A percentile compares a stretch with the other conserved stretches of the same genome.
Evolutionary conservation across 2,888 invertebrate genomes (phyloP).

Genomic region (Dicyrtoma fusca): DNA sequence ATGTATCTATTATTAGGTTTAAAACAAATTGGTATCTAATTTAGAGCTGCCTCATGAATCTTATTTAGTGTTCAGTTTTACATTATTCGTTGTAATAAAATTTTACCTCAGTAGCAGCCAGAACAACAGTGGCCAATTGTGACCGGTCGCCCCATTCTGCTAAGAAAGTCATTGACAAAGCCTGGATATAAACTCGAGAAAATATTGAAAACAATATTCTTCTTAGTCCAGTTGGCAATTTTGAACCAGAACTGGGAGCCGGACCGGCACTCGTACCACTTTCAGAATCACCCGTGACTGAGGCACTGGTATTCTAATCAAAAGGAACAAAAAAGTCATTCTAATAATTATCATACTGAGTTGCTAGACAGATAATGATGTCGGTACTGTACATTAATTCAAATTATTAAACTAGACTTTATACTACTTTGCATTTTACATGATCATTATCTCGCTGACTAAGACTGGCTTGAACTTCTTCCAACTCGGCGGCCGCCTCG

Average conservation of each 20-base stretch:
- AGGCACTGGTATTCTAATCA: too few species aligned
- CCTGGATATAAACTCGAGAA: conserved; percentile 58
- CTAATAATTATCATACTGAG: too few species aligned
- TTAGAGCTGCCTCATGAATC: too few species aligned
- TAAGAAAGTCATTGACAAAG: conserved; percentile 94
- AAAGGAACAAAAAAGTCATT: too few species aligned
- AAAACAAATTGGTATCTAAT: too few species aligned
- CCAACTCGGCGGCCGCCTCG: conserved; percentile 93
- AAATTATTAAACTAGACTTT: not conserved
- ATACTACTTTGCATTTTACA: conserved; percentile 61
- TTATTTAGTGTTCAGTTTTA: too few species aligned
- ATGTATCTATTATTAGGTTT: too few species aligned
- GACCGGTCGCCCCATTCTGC: conserved; percentile 99
- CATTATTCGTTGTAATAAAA: too few species aligned
- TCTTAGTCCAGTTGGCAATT: conserved; percentile 35
- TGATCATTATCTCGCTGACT: conserved; percentile 85
- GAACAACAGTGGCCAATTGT: conserved; percentile 94
- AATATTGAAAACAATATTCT: conserved; percentile 49
- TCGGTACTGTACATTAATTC: not conserved
- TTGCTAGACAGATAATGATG: too few species aligned
- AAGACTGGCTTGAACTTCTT: conserved; percentile 94
- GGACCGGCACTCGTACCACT: too few species aligned
- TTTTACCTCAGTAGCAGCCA: conserved; percentile 88
- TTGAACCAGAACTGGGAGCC: conserved; percentile 30
- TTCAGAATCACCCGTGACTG: not conserved